These are phyloP conservation scores for Chrosomus eos DNA, from an alignment of 2,797 vertebrate species.

Conservation along the genomic window DNA sequence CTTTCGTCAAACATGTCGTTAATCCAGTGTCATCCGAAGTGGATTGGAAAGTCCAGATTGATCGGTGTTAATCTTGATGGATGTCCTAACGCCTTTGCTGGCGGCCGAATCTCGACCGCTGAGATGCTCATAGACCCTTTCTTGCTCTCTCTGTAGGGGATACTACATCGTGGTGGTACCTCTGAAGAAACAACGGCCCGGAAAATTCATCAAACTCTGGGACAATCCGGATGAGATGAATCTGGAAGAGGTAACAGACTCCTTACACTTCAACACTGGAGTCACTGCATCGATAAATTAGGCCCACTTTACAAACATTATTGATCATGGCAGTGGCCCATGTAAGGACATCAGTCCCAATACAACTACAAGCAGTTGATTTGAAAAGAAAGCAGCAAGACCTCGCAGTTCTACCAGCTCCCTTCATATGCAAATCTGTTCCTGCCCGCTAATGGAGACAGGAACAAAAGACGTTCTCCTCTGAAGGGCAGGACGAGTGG, in stretches of 20 bases:
- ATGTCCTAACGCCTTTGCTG: slow-evolving; percentile 12
- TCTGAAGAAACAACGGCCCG: slow-evolving; percentile 93
- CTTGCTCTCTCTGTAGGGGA: slow-evolving; percentile 78
- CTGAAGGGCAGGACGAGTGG: slow-evolving; percentile 21
- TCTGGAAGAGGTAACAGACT: slow-evolving; percentile 90
- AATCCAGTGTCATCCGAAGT: slow-evolving; percentile 55
- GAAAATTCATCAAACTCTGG: slow-evolving; percentile 96
- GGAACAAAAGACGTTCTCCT: not conserved
- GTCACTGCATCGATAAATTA: not conserved
- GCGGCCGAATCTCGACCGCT: not conserved
- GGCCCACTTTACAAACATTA: not conserved
- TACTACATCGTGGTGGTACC: slow-evolving; percentile 98
- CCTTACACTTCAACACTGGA: not conserved
- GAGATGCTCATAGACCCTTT: slow-evolving; percentile 8
- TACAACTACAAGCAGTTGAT: not conserved
- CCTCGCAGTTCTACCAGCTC: not conserved
- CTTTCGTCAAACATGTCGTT: slow-evolving; percentile 39
- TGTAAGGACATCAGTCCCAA: not conserved
- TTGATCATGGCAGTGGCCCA: slow-evolving; percentile 6
- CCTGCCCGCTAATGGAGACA: not conserved
- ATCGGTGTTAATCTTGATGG: slow-evolving; percentile 49
- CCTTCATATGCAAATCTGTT: slow-evolving; percentile 29
- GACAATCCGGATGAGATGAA: slow-evolving; percentile 99
- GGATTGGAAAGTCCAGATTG: slow-evolving; percentile 52
- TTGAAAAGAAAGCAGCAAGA: slow-evolving; percentile 7